These are phyloP conservation scores for Calephelis virginiensis DNA, from an alignment of 1,140 invertebrate genomes.

Conservation along the genomic window DNA sequence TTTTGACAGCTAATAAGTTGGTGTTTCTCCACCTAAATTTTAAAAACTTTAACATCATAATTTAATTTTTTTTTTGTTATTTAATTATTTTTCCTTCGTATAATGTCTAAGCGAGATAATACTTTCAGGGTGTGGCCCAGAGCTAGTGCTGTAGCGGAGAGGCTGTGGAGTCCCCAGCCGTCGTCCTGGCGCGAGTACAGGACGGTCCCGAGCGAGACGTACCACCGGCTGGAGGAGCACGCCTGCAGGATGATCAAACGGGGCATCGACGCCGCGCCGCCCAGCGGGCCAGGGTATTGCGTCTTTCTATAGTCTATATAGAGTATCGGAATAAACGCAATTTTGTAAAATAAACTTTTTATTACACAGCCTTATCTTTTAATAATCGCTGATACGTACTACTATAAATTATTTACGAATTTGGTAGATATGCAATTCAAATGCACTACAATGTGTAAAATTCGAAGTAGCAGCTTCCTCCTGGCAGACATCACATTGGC, in stretches of 20 bases:
- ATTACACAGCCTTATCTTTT: neutral
- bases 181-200: neutral
- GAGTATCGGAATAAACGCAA: neutral
- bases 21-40: too few species aligned
- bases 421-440: too few species aligned
- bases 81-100: too few species aligned
- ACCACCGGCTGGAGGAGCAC: conserved; percentile 87
- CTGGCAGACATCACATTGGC: too few species aligned
- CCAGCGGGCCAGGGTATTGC: conserved; percentile 84
- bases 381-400: neutral
- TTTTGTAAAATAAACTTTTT: neutral
- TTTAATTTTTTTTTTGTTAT: too few species aligned
- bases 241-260: conserved; percentile 89
- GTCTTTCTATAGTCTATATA: conserved; percentile 31
- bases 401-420: too few species aligned
- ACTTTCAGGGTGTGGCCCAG: conserved; percentile 85
- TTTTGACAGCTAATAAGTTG: too few species aligned
- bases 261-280: conserved; percentile 85
- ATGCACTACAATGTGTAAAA: too few species aligned
- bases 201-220: conserved; percentile 23
- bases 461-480: too few species aligned
- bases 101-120: too few species aligned
- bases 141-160: conserved; percentile 90
- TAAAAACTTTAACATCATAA: too few species aligned
- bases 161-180: conserved; percentile 82